Conservation (phyloP, 2,888 invertebrate species). For the Parapristionchus giblindavisi region DNA sequence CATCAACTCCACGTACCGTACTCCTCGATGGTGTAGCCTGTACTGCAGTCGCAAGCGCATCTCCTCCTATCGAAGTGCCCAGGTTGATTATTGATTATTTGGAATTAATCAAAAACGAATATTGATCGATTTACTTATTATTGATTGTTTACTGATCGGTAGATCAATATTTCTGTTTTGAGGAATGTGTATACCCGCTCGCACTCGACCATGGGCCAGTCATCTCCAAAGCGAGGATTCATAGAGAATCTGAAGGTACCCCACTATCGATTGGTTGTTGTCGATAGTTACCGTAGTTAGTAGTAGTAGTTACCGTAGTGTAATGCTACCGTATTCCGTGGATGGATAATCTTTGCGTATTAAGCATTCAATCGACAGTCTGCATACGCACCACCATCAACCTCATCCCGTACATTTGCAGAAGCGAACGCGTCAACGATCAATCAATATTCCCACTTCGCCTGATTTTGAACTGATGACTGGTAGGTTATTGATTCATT, state of each 20-base stretch:
- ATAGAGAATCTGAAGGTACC: slow-evolving; percentile 25
- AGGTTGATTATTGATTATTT: background rate
- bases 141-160: background rate
- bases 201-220: background rate
- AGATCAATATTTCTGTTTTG: background rate
- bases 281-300: no score
- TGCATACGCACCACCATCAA: no score
- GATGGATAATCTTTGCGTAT: no score
- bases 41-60: slow-evolving; percentile 19
- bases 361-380: no score
- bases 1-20: background rate
- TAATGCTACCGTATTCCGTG: no score
- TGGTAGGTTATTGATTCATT: background rate
- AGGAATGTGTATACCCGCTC: slow-evolving; percentile 25
- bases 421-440: slow-evolving; percentile 28
- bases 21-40: slow-evolving; percentile 6
- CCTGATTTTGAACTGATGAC: slow-evolving; percentile 27
- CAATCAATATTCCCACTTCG: slow-evolving; percentile 28
- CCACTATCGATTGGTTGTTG: no score
- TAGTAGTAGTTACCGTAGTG: no score
- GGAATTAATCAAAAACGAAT: background rate
- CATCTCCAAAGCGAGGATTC: slow-evolving; percentile 13
- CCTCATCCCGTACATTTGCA: background rate
- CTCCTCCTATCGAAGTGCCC: background rate
- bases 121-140: background rate